A percentile compares a stretch with the other conserved stretches of the same genome.
Evolutionary conservation across 2,797 vertebrate species (phyloP).

Genomic region (Acrocephalus scirpaceus): DNA sequence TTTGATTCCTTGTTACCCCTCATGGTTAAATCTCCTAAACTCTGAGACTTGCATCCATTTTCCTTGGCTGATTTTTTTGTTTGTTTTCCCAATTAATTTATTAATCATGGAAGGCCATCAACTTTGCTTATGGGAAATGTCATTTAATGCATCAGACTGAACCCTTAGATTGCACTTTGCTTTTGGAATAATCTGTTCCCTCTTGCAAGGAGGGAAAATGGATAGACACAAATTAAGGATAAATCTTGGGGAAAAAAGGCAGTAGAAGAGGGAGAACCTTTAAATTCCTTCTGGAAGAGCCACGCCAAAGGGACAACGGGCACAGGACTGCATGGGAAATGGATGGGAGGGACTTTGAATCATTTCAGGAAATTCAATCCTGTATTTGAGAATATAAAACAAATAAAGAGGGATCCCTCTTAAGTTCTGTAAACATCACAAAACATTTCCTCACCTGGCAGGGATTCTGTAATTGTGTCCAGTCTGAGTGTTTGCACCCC

Average conservation of each 20-base stretch:
- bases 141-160: neutral
- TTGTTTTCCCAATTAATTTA: neutral
- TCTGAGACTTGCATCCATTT: neutral
- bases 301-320: rapidly evolving
- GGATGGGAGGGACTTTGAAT: neutral
- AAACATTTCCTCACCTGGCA: neutral
- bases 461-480: neutral
- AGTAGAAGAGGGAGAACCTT: neutral
- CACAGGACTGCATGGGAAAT: neutral
- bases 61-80: no score
- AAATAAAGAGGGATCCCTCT: no score
- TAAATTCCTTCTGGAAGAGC: neutral
- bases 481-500: neutral
- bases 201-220: neutral
- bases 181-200: neutral
- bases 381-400: no score
- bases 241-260: rapidly evolving
- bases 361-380: rapidly evolving
- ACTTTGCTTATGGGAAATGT: neutral
- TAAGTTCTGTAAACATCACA: neutral
- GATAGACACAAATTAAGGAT: neutral
- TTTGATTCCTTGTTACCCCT: neutral
- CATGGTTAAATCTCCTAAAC: neutral
- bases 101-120: neutral
- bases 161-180: neutral